Base-by-base conservation (phyloP, 1,140 invertebrate genomes). In the Phortica variegata region DNA sequence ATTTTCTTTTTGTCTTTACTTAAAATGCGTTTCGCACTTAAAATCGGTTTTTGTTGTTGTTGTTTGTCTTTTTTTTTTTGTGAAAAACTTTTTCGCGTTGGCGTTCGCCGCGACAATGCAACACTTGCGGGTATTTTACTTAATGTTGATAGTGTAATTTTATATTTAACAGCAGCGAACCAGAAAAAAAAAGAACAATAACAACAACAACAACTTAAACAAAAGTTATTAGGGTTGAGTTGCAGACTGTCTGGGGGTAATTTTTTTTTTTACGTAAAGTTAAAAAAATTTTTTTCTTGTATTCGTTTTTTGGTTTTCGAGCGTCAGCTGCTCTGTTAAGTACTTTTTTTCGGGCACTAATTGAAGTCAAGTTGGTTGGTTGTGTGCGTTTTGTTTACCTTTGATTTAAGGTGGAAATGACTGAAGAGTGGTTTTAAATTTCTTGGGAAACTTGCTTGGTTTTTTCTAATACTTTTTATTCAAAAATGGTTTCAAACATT, bases 111-210 rank as follows among this genome's bases (percentile, higher is more conserved):
- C 38, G 39, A 42, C 52, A 54, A 45, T 46, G 52, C 54, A 44
- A 36, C 53, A 68, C 63, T 68, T 66, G 63, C 60, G 63, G 63
- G 60, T 66, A 66, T 66, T 68, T 63, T 63, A 68, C 63, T 49
- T 68, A 68, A 63, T 68, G 63, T 66, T 66, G 57, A 66, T 66
- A 68, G 60, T 66, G 63, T 66, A 66, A 66, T 66, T 68, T 63
- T 63, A 68, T 66, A 66, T 66, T 66, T 68, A 58, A 60, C 49
- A 47, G 56, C 52, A 34, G 36, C 42, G 41, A 19, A 43, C 34
- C 16, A 52, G 34, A 39, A 38, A 29, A 29, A 50, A 48, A 48
- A 42, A 51, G 33, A 16, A n/a, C n/a, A n/a, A n/a, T n/a, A n/a
- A n/a, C n/a, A n/a, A n/a, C n/a, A n/a, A n/a, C n/a, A n/a, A n/a